Evolutionary conservation across 2,113 vertebrate species (phyloP), one percentile per base, ranked within the genome.

Genomic region (Microtus oregoni): DNA sequence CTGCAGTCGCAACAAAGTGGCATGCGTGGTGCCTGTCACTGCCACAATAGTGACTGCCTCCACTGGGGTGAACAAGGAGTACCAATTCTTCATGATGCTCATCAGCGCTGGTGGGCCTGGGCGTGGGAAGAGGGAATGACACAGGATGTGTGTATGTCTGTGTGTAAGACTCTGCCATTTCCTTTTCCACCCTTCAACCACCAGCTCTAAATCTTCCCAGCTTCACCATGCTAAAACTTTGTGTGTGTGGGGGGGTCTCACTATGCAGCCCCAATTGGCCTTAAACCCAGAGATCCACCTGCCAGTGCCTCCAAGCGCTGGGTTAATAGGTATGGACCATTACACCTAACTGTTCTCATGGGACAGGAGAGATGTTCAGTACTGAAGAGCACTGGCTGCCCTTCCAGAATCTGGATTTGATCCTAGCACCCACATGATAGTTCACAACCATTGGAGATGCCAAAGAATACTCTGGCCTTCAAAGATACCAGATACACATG

Each of bases 51-150:
- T 98, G 15, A 98, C 98, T 0, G 98, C 98, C 91, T 98, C 98
- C 38, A 98, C 98, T 0, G 98, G 98, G 0, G 98, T 98, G 97
- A 98, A 98, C 52, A 98, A 89, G 0, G 98, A 97, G 77, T 98
- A 98, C 98, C 98, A 98, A 77, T 97, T 98, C 52, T 98, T 98
- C 98, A 98, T 98, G 91, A 98, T 95, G 38, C 96, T 98, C 92
- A 98, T 98, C 63, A 98, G 95, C 13, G 98, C 98, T 67, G 98
- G 97, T 0, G 97, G 96, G 32, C 98, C 98, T 98, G 78, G 4
- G 32, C 4, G 73, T 13, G 47, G 38, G n/a, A 7, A 44, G 38
- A 20, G 12, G 65, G 61, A 8, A 9, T 5, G 17, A 12, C 3
- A 65, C 65, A 35, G 61, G 30, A 63, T 67, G 26, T 67, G 61